Conservation (phyloP, 2,113 vertebrate species). For the Vidua chalybeata region DNA sequence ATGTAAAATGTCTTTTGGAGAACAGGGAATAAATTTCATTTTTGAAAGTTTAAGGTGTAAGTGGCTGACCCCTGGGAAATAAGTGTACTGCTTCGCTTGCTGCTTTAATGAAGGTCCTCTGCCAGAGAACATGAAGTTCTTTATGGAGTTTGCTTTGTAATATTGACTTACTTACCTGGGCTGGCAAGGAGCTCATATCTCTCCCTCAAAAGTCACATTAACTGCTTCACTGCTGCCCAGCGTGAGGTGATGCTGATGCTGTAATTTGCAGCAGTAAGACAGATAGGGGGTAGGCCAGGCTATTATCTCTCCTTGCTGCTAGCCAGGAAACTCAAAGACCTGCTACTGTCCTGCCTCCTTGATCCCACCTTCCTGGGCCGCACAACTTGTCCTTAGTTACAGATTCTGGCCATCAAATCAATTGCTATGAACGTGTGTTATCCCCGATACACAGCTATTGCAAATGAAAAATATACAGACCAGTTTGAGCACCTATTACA, state of each 20-base stretch:
- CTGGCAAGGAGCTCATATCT: neutral
- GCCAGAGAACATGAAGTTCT: neutral
- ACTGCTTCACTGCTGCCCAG: neutral
- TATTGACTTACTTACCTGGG: conserved; percentile 6
- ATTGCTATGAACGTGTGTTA: neutral
- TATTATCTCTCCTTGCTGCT: neutral
- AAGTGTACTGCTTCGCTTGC: neutral
- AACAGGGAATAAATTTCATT: neutral
- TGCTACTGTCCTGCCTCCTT: neutral
- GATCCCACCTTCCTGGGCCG: neutral
- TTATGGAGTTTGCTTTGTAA: conserved; percentile 35
- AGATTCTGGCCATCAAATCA: neutral
- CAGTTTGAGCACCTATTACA: neutral
- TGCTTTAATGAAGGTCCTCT: conserved; percentile 41
- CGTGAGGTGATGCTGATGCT: neutral
- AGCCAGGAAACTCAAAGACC: neutral
- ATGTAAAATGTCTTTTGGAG: neutral
- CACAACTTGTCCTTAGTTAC: neutral
- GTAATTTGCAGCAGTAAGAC: neutral
- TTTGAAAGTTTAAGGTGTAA: conserved; percentile 25
- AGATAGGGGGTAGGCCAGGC: neutral
- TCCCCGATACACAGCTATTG: neutral
- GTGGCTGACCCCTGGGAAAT: conserved; percentile 33
- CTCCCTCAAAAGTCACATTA: neutral
- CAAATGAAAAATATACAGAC: conserved; percentile 14